Evolutionary conservation across 2,888 invertebrate genomes (phyloP), one percentile per base, ranked within the genome.

Genomic region (Glyphotaelius pellucidus): DNA sequence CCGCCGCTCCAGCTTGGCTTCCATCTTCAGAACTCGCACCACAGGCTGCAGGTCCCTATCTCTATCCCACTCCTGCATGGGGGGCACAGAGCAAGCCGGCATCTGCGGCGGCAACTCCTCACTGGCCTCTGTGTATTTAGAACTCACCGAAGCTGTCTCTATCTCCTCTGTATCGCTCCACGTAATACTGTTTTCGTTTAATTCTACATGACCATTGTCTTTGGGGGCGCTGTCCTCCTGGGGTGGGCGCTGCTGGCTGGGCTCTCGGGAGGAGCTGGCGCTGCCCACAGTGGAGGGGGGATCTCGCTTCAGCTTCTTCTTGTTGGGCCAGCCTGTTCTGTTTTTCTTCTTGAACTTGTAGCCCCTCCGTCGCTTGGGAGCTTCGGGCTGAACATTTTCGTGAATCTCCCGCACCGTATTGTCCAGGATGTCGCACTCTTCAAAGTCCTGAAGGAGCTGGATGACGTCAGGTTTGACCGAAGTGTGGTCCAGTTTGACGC

Each of bases 301-400:
- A 90, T 95, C 96, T 93, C 95, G 96, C 19, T 93, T 94, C n/a
- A 93, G 94, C 89, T 93, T 96, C 94, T 94, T 96, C 94, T 96
- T 96, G 94, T 95, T 96, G 0, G 98, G 98, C 98, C 98, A 98
- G 14, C 98, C 98, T 0, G 98, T 98, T 93, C 97, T 96, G 95
- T 98, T 98, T 95, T 97, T 97, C 95, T 97, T 97, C 94, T 97
- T 96, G 94, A 97, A 97, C 93, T 96, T 96, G 90, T 96, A 95
- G 86, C 96, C 96, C 19, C 95, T 95, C 30, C 93, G 88, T 80
- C 90, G 84, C 87, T 92, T 93, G 32, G 94, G 94, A 94, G 95
- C 94, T 94, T 95, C 94, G 94, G 95, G 94, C 93, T 95, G 94
- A 84, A 94, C n/a, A 93, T 90, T 90, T 15, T 92, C 94, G 25